Percentiles rank a stretch among this genome's conserved stretches.
Conservation (phyloP, 1,140 invertebrate species). For the Venustaconcha ellipsiformis region DNA sequence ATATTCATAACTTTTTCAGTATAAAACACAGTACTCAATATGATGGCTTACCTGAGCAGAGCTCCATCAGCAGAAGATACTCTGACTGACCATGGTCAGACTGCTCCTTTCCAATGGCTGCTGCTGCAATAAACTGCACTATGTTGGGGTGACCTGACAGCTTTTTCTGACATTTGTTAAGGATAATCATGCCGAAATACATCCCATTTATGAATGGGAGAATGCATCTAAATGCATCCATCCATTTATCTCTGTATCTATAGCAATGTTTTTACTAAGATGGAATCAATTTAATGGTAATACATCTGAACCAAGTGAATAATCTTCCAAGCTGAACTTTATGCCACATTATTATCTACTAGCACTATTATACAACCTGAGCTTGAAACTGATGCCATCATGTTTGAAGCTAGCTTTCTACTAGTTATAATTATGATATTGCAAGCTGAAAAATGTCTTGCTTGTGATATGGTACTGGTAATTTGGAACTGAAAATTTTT, state of each 20-base stretch:
- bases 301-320: too few relatives aligned
- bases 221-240: not conserved
- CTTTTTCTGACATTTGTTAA: slow-evolving; percentile 68
- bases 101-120: slow-evolving; percentile 69
- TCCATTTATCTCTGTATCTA: not conserved
- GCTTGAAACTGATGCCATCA: too few relatives aligned
- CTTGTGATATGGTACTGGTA: too few relatives aligned
- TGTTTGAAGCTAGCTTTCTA: too few relatives aligned
- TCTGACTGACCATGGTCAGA: slow-evolving; percentile 71
- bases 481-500: too few relatives aligned
- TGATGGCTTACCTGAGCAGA: slow-evolving; percentile 70
- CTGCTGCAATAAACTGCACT: slow-evolving; percentile 72
- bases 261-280: not conserved
- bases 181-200: slow-evolving; percentile 19
- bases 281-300: too few relatives aligned
- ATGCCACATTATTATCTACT: too few relatives aligned
- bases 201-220: not conserved
- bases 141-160: slow-evolving; percentile 73
- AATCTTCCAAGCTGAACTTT: too few relatives aligned
- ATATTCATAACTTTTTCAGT: not conserved
- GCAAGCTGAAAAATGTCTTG: too few relatives aligned
- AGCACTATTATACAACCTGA: too few relatives aligned
- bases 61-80: slow-evolving; percentile 72
- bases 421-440: too few relatives aligned
- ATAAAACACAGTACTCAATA: not conserved